phyloP scores from a whole-genome alignment of 2,888 invertebrate species.

The Pammene aurita region DNA sequence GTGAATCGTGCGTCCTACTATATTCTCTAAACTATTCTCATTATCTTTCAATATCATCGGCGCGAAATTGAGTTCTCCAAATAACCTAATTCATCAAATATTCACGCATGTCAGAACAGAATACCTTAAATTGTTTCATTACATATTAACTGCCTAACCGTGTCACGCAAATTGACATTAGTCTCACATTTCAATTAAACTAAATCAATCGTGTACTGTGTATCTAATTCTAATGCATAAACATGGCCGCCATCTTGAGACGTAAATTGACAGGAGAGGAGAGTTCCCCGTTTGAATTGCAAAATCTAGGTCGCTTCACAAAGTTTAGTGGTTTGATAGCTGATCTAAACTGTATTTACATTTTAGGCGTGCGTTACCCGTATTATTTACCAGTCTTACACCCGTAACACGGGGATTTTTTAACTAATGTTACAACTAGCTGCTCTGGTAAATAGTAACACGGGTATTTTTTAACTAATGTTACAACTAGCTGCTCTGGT shows the following conservation, averaged over 20 bases:
- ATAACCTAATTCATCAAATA: background rate
- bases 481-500: no score
- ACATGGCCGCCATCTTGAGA: slow-evolving; percentile 5
- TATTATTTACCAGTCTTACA: no score
- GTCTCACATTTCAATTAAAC: slow-evolving; percentile 20
- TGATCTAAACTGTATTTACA: no score
- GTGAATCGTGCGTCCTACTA: no score
- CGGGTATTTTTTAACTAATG: no score
- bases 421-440: no score
- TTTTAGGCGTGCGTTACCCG: no score
- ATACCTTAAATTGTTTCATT: background rate
- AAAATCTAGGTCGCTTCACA: background rate
- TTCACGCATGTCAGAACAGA: slow-evolving; percentile 2
- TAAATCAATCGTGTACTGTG: slow-evolving; percentile 14
- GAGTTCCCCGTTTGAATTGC: background rate
- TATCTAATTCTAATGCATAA: slow-evolving; percentile 24
- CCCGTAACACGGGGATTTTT: no score
- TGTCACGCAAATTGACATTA: slow-evolving; percentile 15
- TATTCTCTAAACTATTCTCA: no score
- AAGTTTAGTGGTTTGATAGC: background rate
- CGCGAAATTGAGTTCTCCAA: no score
- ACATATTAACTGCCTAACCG: background rate
- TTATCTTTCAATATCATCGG: no score
- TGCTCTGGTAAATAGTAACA: no score
- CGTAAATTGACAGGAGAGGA: background rate